Base-by-base conservation (phyloP, 2,797 vertebrate species). In the Pempheris klunzingeri region DNA sequence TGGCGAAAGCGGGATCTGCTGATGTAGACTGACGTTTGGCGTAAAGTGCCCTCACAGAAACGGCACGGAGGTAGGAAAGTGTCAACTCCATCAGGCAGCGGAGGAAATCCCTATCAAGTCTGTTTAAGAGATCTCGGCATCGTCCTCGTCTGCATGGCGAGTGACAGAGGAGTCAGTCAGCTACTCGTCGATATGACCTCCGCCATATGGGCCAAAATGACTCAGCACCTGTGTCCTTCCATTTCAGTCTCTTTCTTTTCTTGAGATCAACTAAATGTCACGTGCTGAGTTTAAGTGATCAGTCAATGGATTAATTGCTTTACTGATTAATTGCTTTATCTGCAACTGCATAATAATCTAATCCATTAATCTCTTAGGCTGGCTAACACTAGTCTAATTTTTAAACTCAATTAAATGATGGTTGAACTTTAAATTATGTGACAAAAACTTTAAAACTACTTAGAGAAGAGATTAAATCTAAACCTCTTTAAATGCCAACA, bases 21-120 rank as follows among this genome's bases (percentile, higher is more conserved):
- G 89, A 93, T 92, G 79, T 71, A 86, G 85, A 91, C 66, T 90
- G 90, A 91, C 87, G 76, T 76, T 74, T 87, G 88, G 82, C 38
- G 57, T 83, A 76, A 90, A 90, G 86, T 84, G 85, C 32, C 84
- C 84, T 83, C 60, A 38, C 81, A 77, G 85, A 89, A 85, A 88
- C 86, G 87, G 79, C 77, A 87, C 74, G 22, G 78, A 77, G 83
- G 80, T 82, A 70, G 81, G 83, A 58, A 85, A 74, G 76, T 88
- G 88, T 92, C 92, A 92, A 70, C 83, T 88, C 83, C 86, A 88
- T 90, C 83, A 88, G 84, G 75, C 87, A 20, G 69, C 4, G 20
- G 57, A 89, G 82, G 83, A 92, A 90, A 87, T 86, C 78, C 83
- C 84, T 86, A 77, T 93, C 92, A 87, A 65, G 82, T 84, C 83